Conservation (phyloP, 1,140 invertebrate genomes). For the Araneus ventricosus region DNA sequence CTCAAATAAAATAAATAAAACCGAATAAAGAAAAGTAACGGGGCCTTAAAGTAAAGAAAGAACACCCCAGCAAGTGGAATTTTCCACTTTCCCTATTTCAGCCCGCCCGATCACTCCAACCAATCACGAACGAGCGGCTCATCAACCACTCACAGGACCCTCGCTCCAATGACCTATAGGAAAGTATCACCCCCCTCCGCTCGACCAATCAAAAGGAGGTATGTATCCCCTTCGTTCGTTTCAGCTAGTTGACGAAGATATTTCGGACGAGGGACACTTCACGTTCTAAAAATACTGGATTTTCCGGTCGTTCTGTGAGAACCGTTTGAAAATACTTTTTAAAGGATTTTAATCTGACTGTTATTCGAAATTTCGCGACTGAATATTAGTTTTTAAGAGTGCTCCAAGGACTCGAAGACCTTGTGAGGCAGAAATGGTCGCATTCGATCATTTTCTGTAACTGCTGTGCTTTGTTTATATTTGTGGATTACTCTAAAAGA, state of each 20-base stretch:
- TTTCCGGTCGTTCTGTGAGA: not conserved
- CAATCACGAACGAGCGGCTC: conserved; percentile 66
- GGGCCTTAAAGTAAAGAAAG: conserved; percentile 59
- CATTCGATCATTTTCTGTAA: not conserved
- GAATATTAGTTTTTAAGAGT: not conserved
- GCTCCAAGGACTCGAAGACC: not conserved
- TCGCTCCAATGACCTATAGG: conserved; percentile 72
- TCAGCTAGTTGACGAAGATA: conserved; percentile 66
- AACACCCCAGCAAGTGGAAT: conserved; percentile 66
- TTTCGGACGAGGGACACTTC: conserved; percentile 64
- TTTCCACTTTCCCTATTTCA: conserved; percentile 70
- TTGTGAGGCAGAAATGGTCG: not conserved
- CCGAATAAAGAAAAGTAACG: conserved; percentile 52
- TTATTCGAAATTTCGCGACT: not conserved
- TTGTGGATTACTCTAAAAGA: conserved; percentile 8
- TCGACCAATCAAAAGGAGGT: conserved; percentile 43
- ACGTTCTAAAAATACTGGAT: conserved; percentile 62
- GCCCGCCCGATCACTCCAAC: conserved; percentile 60
- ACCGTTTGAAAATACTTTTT: not conserved
- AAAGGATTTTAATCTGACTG: not conserved
- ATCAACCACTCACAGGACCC: conserved; percentile 72
- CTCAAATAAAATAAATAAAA: conserved; percentile 54
- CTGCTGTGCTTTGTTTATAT: conserved; percentile 15
- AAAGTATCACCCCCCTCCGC: conserved; percentile 57
- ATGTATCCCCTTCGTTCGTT: conserved; percentile 51